Base-by-base conservation (phyloP, 2,113 vertebrate species). In the Zosterops borbonicus region DNA sequence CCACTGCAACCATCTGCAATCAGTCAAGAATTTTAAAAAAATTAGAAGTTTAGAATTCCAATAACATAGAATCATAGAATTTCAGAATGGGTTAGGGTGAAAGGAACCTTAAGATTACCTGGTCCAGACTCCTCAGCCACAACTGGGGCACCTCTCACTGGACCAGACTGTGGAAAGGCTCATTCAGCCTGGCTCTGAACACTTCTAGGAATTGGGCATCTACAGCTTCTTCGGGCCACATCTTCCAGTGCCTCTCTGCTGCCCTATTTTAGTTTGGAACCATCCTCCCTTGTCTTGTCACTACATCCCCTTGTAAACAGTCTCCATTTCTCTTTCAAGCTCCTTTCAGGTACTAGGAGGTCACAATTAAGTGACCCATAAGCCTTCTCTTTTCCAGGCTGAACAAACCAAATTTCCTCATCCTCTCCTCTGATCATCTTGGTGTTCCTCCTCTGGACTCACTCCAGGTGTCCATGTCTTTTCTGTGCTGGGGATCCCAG, bases 1-100 rank as follows among this genome's bases (percentile, higher is more conserved):
- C 5, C 3, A 52, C 58, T 62, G 35, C 46, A 77, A 28, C 23
- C 17, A 27, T 62, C 8, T 22, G 8, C 21, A 64, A 29, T 14
- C 31, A 64, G 8, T 3, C 22, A 78, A 42, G 3, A 70, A 28
- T 42, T 79, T 1, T 0, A 0, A 23, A 65, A 71, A 59, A 33
- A 8, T 23, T 14, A 24, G 7, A 65, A 39, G 4, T 63, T 39
- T 47, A n/a, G 28, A 64, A 39, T 55, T 39, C 16, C 21, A 35
- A 1, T 42, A 18, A 44, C 25, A 68, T 9, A 42, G 71, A 86
- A 31, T 76, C 35, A 42, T 11, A 33, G 37, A 44, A 52, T 60
- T 60, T 17, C 63, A 44, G 33, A 52, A 44, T 44, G 25, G 7
- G 5, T 44, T 44, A 37, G 17, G 37, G 8, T 60, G 46, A 77